Evolutionary conservation across 2,888 invertebrate species (phyloP), one percentile per base, ranked within the genome.

Genomic region (Poecilus cupreus): DNA sequence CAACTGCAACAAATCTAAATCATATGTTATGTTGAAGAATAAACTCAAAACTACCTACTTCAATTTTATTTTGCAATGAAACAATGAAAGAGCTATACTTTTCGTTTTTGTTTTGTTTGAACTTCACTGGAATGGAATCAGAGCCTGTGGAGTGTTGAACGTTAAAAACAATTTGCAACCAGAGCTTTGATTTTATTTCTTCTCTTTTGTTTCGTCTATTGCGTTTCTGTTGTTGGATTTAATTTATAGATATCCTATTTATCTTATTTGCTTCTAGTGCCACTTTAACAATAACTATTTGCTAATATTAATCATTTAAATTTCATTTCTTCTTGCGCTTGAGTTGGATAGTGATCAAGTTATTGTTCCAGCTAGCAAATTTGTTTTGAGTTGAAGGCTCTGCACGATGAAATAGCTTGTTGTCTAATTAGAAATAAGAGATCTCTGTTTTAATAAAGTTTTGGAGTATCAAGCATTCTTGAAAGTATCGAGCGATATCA

Each of bases 391-490:
- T 13, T 51, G 8, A n/a, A 13, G 32, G 60, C 57, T 46, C 46
- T 57, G n/a, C 20, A 54, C 8, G 24, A 24, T 57, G 57, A 57
- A 57, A 24, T 24, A 22, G 57, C 39, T 20, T 68, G 39, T 72
- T 46, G 43, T 46, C 22, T 46, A 72, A 72, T 72, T 72, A 46
- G 43, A 46, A 72, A 46, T 72, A 46, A 72, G 72, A 72, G 72
- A 72, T 72, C 46, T 46, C 46, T 22, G 70, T 22, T 72, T 72
- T 72, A 46, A 72, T 72, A 72, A 72, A 72, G 72, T 72, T 72
- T 72, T 72, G 24, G 24, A 46, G 72, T 11, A 72, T 72, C 24
- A 43, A 72, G 24, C 46, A 72, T 43, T 46, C 72, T 72, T 72
- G 72, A 54, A 13, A 51, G 54, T 75, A 75, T 76, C 76, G 54